Base-by-base conservation (phyloP, 2,888 invertebrate species). In the Caradrina clavipalpis region DNA sequence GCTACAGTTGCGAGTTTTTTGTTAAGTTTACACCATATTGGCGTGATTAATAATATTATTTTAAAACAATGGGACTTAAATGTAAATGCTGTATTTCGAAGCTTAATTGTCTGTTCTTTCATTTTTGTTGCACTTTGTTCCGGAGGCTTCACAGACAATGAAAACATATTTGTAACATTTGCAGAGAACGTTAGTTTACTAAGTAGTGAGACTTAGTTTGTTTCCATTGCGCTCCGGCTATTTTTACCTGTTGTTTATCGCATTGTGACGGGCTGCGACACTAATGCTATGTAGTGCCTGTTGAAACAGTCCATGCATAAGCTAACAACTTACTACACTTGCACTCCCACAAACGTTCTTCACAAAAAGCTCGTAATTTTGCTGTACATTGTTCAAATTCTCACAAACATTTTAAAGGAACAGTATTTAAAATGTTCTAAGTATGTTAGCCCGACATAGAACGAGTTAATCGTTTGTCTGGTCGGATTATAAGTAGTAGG, bases 81-180 rank as follows among this genome's bases (percentile, higher is more conserved):
- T 13, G 7, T 42, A 42, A 42, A 0, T 42, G 15, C 35, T 35
- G 8, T 8, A 0, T 35, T 35, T 8, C 8, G 19, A 26, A 47
- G 11, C 19, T 47, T n/a, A 35, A 39, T 10, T 39, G 15, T 7
- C 8, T 8, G 35, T 39, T 8, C 8, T 45, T 26, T 22, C 13
- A 50, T 65, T 42, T 10, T 47, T 22, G 22, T 47, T 22, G 31
- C 31, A 11, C 19, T 8, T 5, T 10, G 35, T 47, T 54, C 45
- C 17, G 31, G 35, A 45, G 15, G 49, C 42, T 17, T 22, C 22
- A 35, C 17, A 21, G 22, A 49, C 49, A 35, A 17, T 19, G 19
- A 45, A 75, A 59, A 39, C 42, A 42, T 66, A 11, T 10, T 8
- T 19, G 26, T 49, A n/a, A 49, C 42, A 21, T 47, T 57, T 31